Conservation (phyloP, 2,888 invertebrate species). For the Hymenopus coronatus region DNA sequence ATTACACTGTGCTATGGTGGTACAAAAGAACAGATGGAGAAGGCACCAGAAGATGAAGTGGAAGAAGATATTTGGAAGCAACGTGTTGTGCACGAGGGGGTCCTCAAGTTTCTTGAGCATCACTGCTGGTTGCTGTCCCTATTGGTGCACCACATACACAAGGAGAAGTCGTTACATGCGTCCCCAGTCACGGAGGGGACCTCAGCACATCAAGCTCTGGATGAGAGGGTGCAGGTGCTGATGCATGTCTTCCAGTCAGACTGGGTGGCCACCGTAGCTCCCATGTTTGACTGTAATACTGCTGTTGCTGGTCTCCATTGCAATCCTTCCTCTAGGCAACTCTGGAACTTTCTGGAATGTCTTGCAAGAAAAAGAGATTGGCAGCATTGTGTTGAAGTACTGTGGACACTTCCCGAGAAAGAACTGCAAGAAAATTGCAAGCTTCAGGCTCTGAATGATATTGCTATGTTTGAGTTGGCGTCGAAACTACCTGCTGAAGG, state of each 20-base stretch:
- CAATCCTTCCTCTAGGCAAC: constrained; percentile 51
- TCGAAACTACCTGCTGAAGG: constrained; percentile 42
- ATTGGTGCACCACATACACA: constrained; percentile 63
- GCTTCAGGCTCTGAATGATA: constrained; percentile 56
- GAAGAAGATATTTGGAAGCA: constrained; percentile 3
- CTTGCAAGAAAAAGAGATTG: constrained; percentile 49
- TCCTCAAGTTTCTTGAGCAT: constrained; percentile 54
- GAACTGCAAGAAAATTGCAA: constrained; percentile 53
- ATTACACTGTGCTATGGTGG: constrained; percentile 23
- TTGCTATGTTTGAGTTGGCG: constrained; percentile 58
- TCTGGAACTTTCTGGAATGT: constrained; percentile 54
- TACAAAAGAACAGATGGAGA: neutral
- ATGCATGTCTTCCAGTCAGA: constrained; percentile 59
- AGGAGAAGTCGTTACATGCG: constrained; percentile 46
- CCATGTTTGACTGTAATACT: constrained; percentile 56
- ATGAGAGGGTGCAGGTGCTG: constrained; percentile 53
- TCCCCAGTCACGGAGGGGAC: constrained; percentile 1
- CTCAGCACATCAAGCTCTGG: neutral
- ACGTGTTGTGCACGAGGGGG: constrained; percentile 20
- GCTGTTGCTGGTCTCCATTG: constrained; percentile 60
- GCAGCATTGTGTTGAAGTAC: constrained; percentile 47
- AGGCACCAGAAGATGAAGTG: neutral
- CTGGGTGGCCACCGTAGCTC: constrained; percentile 54
- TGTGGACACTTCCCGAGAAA: constrained; percentile 59
- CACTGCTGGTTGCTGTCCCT: constrained; percentile 69